These are phyloP conservation scores for Ursus arctos DNA, from an alignment of 2,113 vertebrate species.

Conservation along the genomic window DNA sequence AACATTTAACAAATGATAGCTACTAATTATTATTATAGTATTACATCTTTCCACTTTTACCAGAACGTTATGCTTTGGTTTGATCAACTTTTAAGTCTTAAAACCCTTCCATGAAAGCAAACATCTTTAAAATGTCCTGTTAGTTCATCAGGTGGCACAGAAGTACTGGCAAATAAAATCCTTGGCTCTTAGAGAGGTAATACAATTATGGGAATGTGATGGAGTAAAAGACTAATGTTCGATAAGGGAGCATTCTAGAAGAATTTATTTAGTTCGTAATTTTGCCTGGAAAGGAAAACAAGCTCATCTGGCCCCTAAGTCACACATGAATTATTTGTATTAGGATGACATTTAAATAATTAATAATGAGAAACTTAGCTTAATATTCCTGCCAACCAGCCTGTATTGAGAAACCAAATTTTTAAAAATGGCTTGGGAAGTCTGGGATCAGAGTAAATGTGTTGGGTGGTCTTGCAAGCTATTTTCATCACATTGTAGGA, in stretches of 20 bases:
- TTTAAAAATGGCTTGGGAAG: neutral
- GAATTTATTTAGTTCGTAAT: conserved; percentile 19
- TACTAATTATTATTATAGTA: neutral
- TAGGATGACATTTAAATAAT: conserved; percentile 64
- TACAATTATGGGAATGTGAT: neutral
- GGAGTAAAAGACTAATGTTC: neutral
- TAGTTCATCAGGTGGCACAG: conserved; percentile 20
- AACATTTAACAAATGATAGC: conserved; percentile 40
- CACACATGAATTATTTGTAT: conserved; percentile 65
- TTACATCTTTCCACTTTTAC: neutral
- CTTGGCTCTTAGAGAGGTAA: neutral
- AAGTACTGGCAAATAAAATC: conserved; percentile 34
- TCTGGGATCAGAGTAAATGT: neutral
- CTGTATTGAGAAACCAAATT: conserved; percentile 44
- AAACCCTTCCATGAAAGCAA: conserved; percentile 33
- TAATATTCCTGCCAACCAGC: conserved; percentile 21
- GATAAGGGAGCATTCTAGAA: neutral
- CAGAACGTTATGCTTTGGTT: conserved; percentile 8
- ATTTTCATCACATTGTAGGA: conserved; percentile 46
- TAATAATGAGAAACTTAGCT: conserved; percentile 64
- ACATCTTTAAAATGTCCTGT: neutral
- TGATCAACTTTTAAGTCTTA: neutral
- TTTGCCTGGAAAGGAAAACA: conserved; percentile 62
- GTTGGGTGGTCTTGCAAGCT: conserved; percentile 48
- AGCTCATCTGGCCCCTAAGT: conserved; percentile 32